A percentile compares a stretch with the other conserved stretches of the same genome.
Evolutionary conservation across 2,888 invertebrate genomes (phyloP).

Genomic region (Subacronicta megacephala): DNA sequence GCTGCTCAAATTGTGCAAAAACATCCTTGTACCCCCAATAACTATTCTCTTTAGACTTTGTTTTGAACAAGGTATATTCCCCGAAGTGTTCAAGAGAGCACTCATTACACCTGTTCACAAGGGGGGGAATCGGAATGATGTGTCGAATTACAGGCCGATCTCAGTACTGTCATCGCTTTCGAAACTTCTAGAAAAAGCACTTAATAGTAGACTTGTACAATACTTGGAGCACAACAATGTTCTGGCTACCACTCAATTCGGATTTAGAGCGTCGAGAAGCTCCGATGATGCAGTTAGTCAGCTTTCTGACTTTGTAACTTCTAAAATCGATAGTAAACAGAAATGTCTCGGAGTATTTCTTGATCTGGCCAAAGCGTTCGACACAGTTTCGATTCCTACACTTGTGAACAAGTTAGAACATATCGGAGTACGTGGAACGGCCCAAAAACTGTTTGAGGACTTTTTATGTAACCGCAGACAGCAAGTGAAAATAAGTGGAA

Average conservation of each 20-base stretch:
- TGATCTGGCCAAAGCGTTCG: no score
- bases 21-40: neutral
- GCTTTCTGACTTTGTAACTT: slow-evolving; percentile 11
- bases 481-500: neutral
- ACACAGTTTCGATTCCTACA: neutral
- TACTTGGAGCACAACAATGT: neutral
- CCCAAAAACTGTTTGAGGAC: neutral
- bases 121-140: neutral
- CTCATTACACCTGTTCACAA: slow-evolving; percentile 1
- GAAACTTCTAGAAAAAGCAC: slow-evolving; percentile 1
- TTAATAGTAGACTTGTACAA: neutral
- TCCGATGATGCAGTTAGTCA: slow-evolving; percentile 1
- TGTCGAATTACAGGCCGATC: slow-evolving; percentile 3
- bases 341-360: no score
- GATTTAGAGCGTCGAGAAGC: slow-evolving; percentile 1
- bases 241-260: slow-evolving; percentile 1
- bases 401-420: neutral
- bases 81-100: neutral
- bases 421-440: neutral
- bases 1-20: neutral
- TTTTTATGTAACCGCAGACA: neutral
- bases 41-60: neutral
- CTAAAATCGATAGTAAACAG: neutral
- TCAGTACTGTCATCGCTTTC: neutral
- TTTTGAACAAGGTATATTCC: neutral